phyloP scores from a whole-genome alignment of 2,888 invertebrate genomes.

The Idaea dimidiata region DNA sequence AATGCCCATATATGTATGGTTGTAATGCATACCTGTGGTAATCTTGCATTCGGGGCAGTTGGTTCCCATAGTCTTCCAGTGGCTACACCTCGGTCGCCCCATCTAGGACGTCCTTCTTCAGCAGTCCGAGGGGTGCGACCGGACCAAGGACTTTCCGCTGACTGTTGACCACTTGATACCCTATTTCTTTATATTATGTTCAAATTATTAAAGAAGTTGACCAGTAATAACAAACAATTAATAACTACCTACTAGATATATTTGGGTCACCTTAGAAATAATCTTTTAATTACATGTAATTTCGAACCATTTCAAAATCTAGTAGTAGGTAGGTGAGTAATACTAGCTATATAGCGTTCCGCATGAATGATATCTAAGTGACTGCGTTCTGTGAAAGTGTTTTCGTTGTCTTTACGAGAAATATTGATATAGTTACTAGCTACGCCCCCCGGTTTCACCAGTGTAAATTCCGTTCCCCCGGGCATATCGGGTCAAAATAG shows the following conservation, averaged over 20 bases:
- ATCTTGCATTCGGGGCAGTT: slow-evolving; percentile 67
- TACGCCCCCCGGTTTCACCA: too few species aligned
- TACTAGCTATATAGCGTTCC: slow-evolving; percentile 15
- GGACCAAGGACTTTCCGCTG: slow-evolving; percentile 62
- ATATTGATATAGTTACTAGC: too few species aligned
- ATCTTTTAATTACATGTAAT: background rate
- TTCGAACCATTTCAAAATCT: background rate
- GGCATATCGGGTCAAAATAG: too few species aligned
- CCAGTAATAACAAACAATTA: background rate
- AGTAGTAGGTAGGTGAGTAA: background rate
- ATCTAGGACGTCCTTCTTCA: slow-evolving; percentile 84
- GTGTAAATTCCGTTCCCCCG: too few species aligned
- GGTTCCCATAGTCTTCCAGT: slow-evolving; percentile 86
- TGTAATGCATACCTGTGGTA: slow-evolving; percentile 64
- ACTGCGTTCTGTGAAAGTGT: slow-evolving; percentile 27
- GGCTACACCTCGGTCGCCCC: slow-evolving; percentile 87
- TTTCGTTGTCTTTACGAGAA: slow-evolving; percentile 21
- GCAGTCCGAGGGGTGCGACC: slow-evolving; percentile 59
- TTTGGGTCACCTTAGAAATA: background rate
- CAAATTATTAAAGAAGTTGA: background rate
- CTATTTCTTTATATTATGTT: slow-evolving; percentile 35
- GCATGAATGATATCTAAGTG: slow-evolving; percentile 28
- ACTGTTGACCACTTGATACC: slow-evolving; percentile 49
- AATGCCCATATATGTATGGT: slow-evolving; percentile 5
- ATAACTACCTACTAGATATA: background rate